These are phyloP conservation scores for Bos javanicus DNA, from an alignment of 2,113 vertebrate species.

Conservation along the genomic window DNA sequence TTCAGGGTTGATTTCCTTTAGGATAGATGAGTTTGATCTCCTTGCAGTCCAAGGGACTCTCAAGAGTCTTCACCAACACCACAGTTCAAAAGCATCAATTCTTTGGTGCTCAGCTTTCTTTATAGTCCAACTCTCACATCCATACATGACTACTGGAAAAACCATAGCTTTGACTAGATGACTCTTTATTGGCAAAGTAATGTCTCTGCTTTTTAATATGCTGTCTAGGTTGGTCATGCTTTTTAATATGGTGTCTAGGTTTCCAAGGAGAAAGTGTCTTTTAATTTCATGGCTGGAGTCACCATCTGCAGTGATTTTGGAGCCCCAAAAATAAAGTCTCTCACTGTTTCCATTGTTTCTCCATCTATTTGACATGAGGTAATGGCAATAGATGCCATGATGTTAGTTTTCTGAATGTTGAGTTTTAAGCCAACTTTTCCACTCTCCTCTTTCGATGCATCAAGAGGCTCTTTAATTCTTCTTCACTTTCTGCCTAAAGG, in stretches of 20 bases:
- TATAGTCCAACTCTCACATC: background rate
- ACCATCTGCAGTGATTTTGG: background rate
- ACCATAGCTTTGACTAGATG: background rate
- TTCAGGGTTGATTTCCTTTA: background rate
- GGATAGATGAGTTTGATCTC: background rate
- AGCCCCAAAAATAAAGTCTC: accelerated
- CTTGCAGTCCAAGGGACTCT: background rate
- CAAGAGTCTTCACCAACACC: background rate
- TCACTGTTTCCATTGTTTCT: background rate
- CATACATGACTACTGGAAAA: background rate
- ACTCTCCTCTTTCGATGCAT: background rate
- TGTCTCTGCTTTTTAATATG: background rate
- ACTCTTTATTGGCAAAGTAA: background rate
- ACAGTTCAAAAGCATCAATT: background rate
- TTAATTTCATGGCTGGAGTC: background rate
- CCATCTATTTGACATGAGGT: background rate
- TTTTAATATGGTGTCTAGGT: background rate
- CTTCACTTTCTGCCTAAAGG: background rate
- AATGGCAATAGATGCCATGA: background rate
- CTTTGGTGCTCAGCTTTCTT: background rate
- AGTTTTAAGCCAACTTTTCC: background rate
- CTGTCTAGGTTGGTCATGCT: background rate
- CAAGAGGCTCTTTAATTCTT: background rate
- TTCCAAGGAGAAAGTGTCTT: background rate
- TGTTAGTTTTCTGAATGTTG: background rate